Base-by-base conservation (phyloP, 1,140 invertebrate species). In the Antheraea mylitta region DNA sequence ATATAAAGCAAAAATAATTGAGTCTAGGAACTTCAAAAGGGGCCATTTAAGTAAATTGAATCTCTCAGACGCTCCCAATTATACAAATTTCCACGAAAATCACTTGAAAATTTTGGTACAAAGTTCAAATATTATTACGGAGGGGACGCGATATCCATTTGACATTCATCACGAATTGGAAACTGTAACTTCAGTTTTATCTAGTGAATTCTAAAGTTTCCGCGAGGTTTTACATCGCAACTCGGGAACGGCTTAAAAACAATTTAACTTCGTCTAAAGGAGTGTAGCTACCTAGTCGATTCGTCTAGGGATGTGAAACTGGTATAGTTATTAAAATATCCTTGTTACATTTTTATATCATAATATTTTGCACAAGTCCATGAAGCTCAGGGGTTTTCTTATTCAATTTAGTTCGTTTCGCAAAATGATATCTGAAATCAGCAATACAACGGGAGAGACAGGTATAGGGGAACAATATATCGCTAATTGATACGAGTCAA, bases 121-220 rank as follows among this genome's bases (percentile, higher is more conserved):
- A 53, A 53, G 45, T 53, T 53, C 11, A 53, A 53, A 53, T 53
- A 53, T 53, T 53, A 53, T 53, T 53, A 53, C 16, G 22, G 22
- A n/a, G 13, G 16, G 45, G 45, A 53, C 11, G 16, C 45, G 45
- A 53, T 53, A 53, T 53, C 45, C 45, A 53, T 53, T 53, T 53
- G 45, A 53, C 45, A 16, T 53, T 53, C 45, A 53, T 53, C 45
- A 53, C 45, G 16, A 53, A 53, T 53, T 53, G 45, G n/a, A 53
- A 53, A 53, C 1, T 53, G 45, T 13, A 53, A 53, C 45, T 53
- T 53, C 45, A 53, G 45, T 53, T 53, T 53, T 53, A 53, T 53
- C 45, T 53, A 53, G 45, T 53, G 45, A 53, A 53, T 53, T 53
- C 4, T 16, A 53, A 53, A 53, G 9, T 53, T 53, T n/a, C 7